A percentile compares a stretch with the other conserved stretches of the same genome.
Conservation (phyloP, 2,113 vertebrate species). For the Phylloscopus whistleri region DNA sequence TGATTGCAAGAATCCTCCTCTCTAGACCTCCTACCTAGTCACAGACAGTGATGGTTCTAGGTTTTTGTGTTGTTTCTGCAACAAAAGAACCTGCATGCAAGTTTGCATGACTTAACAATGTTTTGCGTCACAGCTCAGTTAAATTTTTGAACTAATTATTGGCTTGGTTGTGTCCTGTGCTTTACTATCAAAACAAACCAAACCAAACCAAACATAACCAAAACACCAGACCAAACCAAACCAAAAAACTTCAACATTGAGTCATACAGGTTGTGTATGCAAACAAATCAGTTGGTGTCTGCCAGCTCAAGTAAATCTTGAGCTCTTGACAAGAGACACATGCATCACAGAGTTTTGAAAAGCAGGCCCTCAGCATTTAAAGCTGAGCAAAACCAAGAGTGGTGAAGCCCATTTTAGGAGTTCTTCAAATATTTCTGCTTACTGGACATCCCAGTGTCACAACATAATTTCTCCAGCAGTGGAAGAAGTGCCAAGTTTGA, state of each 20-base stretch:
- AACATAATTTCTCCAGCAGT: background rate
- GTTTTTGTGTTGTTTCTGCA: background rate
- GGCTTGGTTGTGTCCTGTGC: background rate
- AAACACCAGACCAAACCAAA: background rate
- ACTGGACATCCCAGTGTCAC: background rate
- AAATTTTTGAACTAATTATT: slow-evolving; percentile 9
- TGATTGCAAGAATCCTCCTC: background rate
- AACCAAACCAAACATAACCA: background rate
- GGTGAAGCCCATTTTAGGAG: background rate
- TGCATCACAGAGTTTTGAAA: background rate
- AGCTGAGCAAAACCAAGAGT: background rate
- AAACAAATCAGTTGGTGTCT: background rate
- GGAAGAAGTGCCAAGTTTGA: background rate
- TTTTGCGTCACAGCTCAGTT: background rate
- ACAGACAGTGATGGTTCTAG: background rate
- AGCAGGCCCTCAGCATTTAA: background rate
- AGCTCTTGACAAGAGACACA: background rate
- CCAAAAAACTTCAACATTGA: background rate
- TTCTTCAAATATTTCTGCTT: background rate
- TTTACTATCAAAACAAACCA: background rate
- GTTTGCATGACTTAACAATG: background rate
- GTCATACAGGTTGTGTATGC: background rate
- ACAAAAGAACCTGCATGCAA: background rate
- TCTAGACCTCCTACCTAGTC: background rate
- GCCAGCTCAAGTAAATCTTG: background rate